phyloP scores from a whole-genome alignment of 1,140 invertebrate genomes.

The Sitophilus oryzae region DNA sequence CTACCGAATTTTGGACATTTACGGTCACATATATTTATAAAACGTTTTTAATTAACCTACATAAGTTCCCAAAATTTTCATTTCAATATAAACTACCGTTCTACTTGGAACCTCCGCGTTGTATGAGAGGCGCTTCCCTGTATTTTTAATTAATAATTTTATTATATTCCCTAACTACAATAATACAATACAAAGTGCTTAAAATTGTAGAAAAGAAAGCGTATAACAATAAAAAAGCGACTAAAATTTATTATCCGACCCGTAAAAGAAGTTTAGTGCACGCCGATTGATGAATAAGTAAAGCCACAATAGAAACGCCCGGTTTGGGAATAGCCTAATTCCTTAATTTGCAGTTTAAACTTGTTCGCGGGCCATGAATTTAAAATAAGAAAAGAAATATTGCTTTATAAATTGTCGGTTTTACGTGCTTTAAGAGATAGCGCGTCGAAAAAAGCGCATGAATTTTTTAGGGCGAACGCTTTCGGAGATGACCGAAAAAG shows the following conservation, averaged over 20 bases:
- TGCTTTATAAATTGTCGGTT: constrained; percentile 35
- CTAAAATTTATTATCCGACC: neutral
- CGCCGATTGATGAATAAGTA: constrained; percentile 36
- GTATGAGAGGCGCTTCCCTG: too few relatives aligned
- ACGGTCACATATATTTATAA: too few relatives aligned
- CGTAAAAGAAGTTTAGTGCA: neutral
- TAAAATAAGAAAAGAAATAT: constrained; percentile 35
- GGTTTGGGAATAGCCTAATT: constrained; percentile 43
- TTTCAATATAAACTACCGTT: too few relatives aligned
- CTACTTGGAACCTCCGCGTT: too few relatives aligned
- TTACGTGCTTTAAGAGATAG: constrained; percentile 23
- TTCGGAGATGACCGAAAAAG: neutral
- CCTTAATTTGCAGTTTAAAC: constrained; percentile 42
- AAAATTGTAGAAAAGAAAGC: neutral
- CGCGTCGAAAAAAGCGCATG: too few relatives aligned
- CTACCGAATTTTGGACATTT: too few relatives aligned
- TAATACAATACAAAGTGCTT: too few relatives aligned
- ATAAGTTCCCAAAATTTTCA: too few relatives aligned
- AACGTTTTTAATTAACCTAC: too few relatives aligned
- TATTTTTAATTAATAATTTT: too few relatives aligned
- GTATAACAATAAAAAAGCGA: too few relatives aligned
- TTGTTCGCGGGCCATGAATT: constrained; percentile 40
- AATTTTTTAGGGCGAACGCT: constrained; percentile 17
- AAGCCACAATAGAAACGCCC: constrained; percentile 39
- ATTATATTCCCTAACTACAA: too few relatives aligned